Evolutionary conservation across 2,888 invertebrate species (phyloP).

Genomic region (Leucania comma): DNA sequence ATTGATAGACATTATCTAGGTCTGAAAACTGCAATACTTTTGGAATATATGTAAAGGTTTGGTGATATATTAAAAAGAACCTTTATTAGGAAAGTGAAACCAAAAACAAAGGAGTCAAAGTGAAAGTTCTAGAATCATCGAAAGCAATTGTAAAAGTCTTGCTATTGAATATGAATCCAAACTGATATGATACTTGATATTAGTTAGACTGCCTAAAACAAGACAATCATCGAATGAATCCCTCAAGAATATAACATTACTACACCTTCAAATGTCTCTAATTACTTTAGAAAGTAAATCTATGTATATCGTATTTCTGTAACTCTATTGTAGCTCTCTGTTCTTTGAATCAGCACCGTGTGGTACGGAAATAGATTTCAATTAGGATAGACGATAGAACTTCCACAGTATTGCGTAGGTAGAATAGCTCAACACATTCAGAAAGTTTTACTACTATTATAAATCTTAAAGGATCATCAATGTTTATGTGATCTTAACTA

Average conservation of each 20-base stretch:
- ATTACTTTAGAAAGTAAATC: slow-evolving; percentile 58
- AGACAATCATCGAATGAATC: slow-evolving; percentile 15
- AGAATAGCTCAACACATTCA: slow-evolving; percentile 52
- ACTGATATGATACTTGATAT: slow-evolving; percentile 10
- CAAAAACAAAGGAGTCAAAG: background rate
- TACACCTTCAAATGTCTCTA: slow-evolving; percentile 42
- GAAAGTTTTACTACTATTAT: slow-evolving; percentile 40
- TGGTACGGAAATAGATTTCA: slow-evolving; percentile 55
- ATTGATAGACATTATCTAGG: background rate
- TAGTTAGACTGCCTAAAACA: slow-evolving; percentile 24
- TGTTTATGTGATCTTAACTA: slow-evolving; percentile 36
- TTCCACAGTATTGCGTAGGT: slow-evolving; percentile 54
- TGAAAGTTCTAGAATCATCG: background rate
- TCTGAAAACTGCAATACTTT: background rate
- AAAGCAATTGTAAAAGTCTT: background rate
- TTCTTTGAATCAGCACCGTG: slow-evolving; percentile 55
- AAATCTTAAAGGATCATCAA: slow-evolving; percentile 38
- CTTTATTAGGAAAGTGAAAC: no score
- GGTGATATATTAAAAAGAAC: background rate
- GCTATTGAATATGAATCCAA: background rate
- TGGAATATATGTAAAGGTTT: background rate
- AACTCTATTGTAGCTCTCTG: slow-evolving; percentile 43
- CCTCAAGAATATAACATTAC: slow-evolving; percentile 40
- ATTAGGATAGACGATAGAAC: slow-evolving; percentile 52
- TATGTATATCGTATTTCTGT: slow-evolving; percentile 50